Conservation (phyloP, 2,888 invertebrate genomes). For the Stratiomys singularior region DNA sequence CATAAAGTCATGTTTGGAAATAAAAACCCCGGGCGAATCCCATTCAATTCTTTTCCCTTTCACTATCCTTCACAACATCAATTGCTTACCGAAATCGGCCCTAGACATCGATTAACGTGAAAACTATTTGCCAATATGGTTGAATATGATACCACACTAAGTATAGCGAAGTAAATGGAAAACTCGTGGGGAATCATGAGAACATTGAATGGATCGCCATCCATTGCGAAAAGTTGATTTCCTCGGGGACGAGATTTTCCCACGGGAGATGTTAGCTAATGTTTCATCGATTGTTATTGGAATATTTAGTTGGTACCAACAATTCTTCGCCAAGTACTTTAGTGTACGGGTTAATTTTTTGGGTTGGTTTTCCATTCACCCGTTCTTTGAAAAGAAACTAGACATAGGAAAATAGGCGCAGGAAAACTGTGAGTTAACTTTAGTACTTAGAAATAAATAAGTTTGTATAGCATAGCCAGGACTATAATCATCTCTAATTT, state of each 20-base stretch:
- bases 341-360: no score
- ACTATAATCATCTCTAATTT: no score
- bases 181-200: not conserved
- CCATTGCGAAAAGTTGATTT: slow-evolving; percentile 28
- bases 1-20: not conserved
- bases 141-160: not conserved
- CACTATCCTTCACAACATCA: slow-evolving; percentile 28
- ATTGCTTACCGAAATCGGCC: not conserved
- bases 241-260: slow-evolving; percentile 18
- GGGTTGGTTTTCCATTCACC: no score
- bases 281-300: slow-evolving; percentile 48
- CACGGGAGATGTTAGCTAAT: slow-evolving; percentile 47
- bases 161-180: not conserved
- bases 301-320: slow-evolving; percentile 49
- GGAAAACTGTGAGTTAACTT: no score
- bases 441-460: no score
- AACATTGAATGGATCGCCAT: slow-evolving; percentile 4
- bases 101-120: slow-evolving; percentile 37
- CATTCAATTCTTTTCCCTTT: slow-evolving; percentile 18
- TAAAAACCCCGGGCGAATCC: not conserved
- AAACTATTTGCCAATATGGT: slow-evolving; percentile 35
- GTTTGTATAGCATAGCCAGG: no score
- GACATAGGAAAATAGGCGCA: no score
- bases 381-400: no score
- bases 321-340: no score